phyloP scores from a whole-genome alignment of 2,113 vertebrate genomes.

The Dicentrarchus labrax region DNA sequence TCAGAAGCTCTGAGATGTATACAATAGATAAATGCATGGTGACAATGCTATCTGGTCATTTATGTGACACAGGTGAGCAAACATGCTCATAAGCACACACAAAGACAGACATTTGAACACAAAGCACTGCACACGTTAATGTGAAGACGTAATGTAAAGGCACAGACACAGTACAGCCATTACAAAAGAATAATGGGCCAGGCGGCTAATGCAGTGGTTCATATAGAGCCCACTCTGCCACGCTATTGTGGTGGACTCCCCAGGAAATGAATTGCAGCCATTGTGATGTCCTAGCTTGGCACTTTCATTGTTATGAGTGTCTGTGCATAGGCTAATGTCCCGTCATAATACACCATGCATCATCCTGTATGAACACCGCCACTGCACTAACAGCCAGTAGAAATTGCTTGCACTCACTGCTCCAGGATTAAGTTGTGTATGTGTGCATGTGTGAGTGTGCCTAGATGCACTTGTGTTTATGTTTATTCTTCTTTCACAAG shows the following conservation, averaged over 20 bases:
- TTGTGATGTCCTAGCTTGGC: conserved; percentile 72
- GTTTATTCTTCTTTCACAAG: conserved; percentile 25
- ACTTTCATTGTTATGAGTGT: conserved; percentile 77
- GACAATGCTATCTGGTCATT: not conserved
- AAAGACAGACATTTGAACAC: conserved; percentile 46
- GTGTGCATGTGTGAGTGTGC: not conserved
- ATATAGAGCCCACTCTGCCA: conserved; percentile 57
- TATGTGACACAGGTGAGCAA: conserved; percentile 62
- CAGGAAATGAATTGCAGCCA: conserved; percentile 75
- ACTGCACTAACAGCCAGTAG: conserved; percentile 40
- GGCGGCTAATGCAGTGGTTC: conserved; percentile 56
- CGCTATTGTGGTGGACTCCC: conserved; percentile 66
- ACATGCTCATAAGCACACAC: conserved; percentile 47
- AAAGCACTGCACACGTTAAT: conserved; percentile 39
- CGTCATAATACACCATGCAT: conserved; percentile 72
- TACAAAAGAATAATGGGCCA: conserved; percentile 71
- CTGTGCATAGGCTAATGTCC: conserved; percentile 73
- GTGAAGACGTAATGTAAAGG: conserved; percentile 45
- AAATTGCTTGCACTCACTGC: conserved; percentile 26
- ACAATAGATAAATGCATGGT: not conserved
- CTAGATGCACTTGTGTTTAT: conserved; percentile 1
- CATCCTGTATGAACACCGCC: conserved; percentile 45
- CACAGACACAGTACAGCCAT: conserved; percentile 45
- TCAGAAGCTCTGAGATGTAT: conserved; percentile 33
- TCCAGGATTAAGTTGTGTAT: conserved; percentile 9